Evolutionary conservation across 2,888 invertebrate species (phyloP), one percentile per base, ranked within the genome.

Genomic region (Ophioninae sp.): DNA sequence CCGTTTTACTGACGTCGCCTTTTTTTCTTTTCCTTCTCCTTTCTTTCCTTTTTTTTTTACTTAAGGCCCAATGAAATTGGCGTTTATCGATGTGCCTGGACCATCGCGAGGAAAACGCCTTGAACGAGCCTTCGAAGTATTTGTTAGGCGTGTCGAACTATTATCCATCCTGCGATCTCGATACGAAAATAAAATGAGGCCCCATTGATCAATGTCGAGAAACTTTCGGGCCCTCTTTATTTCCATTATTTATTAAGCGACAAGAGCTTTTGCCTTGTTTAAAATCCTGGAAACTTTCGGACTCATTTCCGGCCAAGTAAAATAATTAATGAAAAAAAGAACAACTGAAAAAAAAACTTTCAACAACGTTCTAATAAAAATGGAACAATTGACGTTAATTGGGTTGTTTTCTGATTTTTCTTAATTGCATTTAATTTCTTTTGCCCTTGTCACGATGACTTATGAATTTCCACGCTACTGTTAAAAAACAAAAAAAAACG

Each of bases 221-320:
- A 39, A 67, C 30, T 30, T 59, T 59, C 67, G n/a, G 76, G 68
- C 74, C 69, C 71, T 30, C 75, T 39, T 30, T 74, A 75, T 79
- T 84, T 78, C 64, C 77, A 61, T 72, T 64, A 72, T 81, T 79
- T 71, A 73, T 67, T 17, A 59, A 58, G 56, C 30, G 30, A 30
- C 30, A 30, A 30, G 22, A 61, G 67, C 72, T 41, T 51, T 51
- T 44, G 63, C 17, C 75, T 76, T 72, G 73, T 77, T 76, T 73
- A 77, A 80, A 69, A 73, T 72, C 77, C 72, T 68, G 76, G 73
- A 80, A 83, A 83, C 63, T 67, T 68, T 44, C 61, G 63, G 22
- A 20, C n/a, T n/a, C n/a, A n/a, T n/a, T n/a, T n/a, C n/a, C n/a
- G n/a, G n/a, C n/a, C n/a, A n/a, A n/a, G n/a, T n/a, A n/a, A n/a